Percentiles rank a stretch among this genome's conserved stretches.
Conservation (phyloP, 2,113 vertebrate species). For the Polypterus bichir region DNA sequence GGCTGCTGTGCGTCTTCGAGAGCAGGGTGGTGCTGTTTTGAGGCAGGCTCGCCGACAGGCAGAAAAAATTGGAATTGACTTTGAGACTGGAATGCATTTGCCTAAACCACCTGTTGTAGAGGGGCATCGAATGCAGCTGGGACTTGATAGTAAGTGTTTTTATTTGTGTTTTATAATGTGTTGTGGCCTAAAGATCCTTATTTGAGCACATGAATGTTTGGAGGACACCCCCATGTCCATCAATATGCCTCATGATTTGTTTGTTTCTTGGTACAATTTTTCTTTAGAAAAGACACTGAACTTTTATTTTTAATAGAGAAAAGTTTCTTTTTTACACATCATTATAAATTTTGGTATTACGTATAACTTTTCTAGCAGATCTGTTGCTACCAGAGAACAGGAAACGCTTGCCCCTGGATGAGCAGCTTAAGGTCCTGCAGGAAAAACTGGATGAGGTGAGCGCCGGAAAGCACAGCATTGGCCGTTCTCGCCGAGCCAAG, state of each 20-base stretch:
- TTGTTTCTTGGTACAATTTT: too few relatives aligned
- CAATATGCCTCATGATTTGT: too few relatives aligned
- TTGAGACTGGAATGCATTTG: conserved; percentile 87
- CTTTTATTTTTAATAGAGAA: too few relatives aligned
- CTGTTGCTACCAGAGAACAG: conserved; percentile 73
- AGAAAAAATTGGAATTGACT: conserved; percentile 92
- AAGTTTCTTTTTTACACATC: too few relatives aligned
- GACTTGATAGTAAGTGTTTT: too few relatives aligned
- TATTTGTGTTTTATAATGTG: too few relatives aligned
- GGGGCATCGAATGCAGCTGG: conserved; percentile 38
- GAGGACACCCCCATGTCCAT: too few relatives aligned
- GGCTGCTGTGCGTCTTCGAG: conserved; percentile 79
- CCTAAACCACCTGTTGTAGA: conserved; percentile 71
- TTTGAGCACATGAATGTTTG: too few relatives aligned
- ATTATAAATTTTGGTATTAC: too few relatives aligned
- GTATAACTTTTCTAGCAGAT: conserved; percentile 54
- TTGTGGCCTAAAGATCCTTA: too few relatives aligned
- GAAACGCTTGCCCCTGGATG: conserved; percentile 74
- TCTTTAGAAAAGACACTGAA: too few relatives aligned
- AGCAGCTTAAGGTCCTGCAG: conserved; percentile 82
- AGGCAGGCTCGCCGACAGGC: conserved; percentile 82
- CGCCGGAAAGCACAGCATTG: conserved; percentile 80
- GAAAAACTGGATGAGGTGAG: conserved; percentile 73
- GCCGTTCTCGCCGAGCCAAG: conserved; percentile 81
- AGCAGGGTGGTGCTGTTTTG: conserved; percentile 73